A percentile compares a stretch with the other conserved stretches of the same genome.
Conservation (phyloP, 2,888 invertebrate species). For the Oithona nana region DNA sequence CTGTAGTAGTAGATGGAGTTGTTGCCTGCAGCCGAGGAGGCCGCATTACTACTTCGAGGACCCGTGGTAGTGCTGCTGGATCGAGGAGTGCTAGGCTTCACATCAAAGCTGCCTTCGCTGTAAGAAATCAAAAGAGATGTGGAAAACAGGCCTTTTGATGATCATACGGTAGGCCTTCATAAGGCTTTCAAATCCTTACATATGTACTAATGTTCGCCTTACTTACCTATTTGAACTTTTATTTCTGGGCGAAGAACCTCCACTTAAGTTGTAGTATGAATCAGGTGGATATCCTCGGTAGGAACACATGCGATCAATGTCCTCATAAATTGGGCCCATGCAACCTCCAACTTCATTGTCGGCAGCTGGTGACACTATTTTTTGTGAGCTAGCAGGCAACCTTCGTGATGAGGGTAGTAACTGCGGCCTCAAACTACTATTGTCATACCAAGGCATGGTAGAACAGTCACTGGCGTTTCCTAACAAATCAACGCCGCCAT, state of each 20-base stretch:
- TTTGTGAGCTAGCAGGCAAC: too few relatives aligned
- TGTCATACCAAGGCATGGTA: too few relatives aligned
- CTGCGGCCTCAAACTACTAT: too few relatives aligned
- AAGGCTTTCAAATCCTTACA: too few relatives aligned
- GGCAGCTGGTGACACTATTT: not conserved
- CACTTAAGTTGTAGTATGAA: not conserved
- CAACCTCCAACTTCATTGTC: not conserved
- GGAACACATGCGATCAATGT: not conserved
- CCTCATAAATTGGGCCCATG: slow-evolving; percentile 13
- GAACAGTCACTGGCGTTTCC: too few relatives aligned
- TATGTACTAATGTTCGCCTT: too few relatives aligned
- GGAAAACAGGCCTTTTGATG: too few relatives aligned
- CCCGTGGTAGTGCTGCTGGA: not conserved
- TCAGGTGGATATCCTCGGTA: not conserved
- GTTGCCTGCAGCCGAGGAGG: not conserved
- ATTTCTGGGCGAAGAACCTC: not conserved
- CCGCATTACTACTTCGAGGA: not conserved
- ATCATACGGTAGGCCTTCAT: too few relatives aligned
- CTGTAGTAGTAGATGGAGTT: slow-evolving; percentile 13
- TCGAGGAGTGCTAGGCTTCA: not conserved
- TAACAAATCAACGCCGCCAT: too few relatives aligned
- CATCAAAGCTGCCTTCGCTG: slow-evolving; percentile 11
- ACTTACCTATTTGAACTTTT: not conserved
- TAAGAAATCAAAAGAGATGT: not conserved
- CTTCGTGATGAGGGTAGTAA: too few relatives aligned